These are phyloP conservation scores for Erpetoichthys calabaricus DNA, from an alignment of 2,797 vertebrate species.

Conservation along the genomic window DNA sequence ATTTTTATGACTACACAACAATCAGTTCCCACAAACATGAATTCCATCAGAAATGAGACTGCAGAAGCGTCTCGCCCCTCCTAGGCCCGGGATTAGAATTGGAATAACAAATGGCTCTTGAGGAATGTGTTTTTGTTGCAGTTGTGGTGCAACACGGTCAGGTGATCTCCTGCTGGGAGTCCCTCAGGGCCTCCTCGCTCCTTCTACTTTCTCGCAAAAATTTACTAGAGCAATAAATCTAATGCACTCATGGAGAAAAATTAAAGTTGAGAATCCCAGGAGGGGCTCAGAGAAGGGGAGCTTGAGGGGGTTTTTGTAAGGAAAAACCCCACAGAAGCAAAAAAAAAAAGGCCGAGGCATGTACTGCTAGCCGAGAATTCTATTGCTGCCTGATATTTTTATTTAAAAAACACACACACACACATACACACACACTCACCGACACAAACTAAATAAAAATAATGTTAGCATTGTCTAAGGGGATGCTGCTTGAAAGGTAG, in stretches of 20 bases:
- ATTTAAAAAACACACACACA: no score
- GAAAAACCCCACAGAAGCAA: constrained; percentile 17
- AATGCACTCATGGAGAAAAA: constrained; percentile 39
- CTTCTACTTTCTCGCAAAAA: constrained; percentile 29
- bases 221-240: constrained; percentile 45
- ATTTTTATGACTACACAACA: no score
- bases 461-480: no score
- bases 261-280: constrained; percentile 34
- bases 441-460: no score
- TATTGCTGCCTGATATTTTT: no score
- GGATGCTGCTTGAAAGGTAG: no score
- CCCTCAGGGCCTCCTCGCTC: constrained; percentile 17
- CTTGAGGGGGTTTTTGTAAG: not conserved
- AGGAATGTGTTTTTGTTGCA: constrained; percentile 31
- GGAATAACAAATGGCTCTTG: constrained; percentile 26
- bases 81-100: constrained; percentile 22
- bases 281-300: constrained; percentile 16
- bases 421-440: no score
- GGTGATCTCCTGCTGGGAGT: constrained; percentile 26
- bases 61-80: constrained; percentile 2
- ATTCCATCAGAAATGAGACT: no score
- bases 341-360: not conserved
- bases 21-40: no score
- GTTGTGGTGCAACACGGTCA: constrained; percentile 22
- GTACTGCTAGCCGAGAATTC: no score